Conservation (phyloP, 2,888 invertebrate genomes). For the Trissoscelio sp. region DNA sequence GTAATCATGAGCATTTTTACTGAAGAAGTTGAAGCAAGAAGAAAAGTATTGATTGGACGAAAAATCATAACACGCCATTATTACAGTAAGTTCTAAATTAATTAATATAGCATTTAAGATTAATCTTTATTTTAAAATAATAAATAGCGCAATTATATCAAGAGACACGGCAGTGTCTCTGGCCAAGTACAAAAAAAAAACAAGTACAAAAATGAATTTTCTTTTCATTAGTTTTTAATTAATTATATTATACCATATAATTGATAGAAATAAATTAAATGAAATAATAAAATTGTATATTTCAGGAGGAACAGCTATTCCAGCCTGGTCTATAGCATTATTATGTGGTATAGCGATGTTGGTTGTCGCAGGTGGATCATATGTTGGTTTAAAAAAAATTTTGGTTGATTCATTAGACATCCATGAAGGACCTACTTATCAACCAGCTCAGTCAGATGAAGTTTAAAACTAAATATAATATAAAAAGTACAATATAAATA, state of each 20-base stretch:
- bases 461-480: constrained; percentile 78
- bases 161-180: too few species aligned
- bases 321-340: constrained; percentile 91
- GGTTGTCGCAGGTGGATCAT: constrained; percentile 88
- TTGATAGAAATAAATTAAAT: too few species aligned
- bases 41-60: constrained; percentile 91
- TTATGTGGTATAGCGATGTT: constrained; percentile 89
- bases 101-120: not conserved
- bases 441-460: constrained; percentile 85
- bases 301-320: constrained; percentile 86
- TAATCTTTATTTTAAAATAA: too few species aligned
- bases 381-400: constrained; percentile 88
- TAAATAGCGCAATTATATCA: too few species aligned
- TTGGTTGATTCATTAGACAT: constrained; percentile 86
- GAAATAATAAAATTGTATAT: constrained; percentile 47
- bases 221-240: too few species aligned
- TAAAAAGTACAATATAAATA: constrained; percentile 55
- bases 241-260: too few species aligned
- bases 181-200: too few species aligned
- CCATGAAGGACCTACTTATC: constrained; percentile 84
- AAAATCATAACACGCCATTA: constrained; percentile 91
- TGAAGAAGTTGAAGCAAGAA: constrained; percentile 90
- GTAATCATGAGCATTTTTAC: constrained; percentile 88
- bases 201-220: too few species aligned
- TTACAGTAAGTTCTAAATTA: constrained; percentile 87